Base-by-base conservation (phyloP, 1,140 invertebrate species). In the Cecropterus lyciades region DNA sequence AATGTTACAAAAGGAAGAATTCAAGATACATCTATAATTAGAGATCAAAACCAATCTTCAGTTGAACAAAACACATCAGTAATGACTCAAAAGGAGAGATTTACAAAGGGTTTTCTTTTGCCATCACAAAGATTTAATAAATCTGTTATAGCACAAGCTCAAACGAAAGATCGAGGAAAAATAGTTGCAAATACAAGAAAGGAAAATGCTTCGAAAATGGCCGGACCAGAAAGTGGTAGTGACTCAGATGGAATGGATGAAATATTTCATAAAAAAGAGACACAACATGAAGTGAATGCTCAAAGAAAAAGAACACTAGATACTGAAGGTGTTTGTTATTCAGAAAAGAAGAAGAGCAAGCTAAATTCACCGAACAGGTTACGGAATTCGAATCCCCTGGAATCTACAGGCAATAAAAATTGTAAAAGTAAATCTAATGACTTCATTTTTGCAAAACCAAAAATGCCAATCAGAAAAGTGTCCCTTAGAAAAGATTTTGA, bases 51-150 rank as follows among this genome's bases (percentile, higher is more conserved):
- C 40, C 57, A 11, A 15, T 24, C 46, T n/a, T n/a, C n/a, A 43
- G 43, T 2, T 2, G 13, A 15, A 42, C 45, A 64, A 49, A 76
- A 66, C 64, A 37, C 33, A 48, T 46, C 51, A 20, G 14, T 51
- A n/a, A 43, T 67, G 16, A 73, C 52, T 20, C 77, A 79, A 65
- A 85, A 80, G 70, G 77, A 87, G 3, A 72, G 79, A 60, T 86
- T 89, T 60, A 67, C 73, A 70, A 82, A 70, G 78, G 69, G 79
- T n/a, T 82, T 77, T 66, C 64, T 77, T 49, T 76, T 87, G 33
- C 85, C 87, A 62, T 82, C 80, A 40, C 80, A 89, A 74, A 83
- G 84, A 57, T 89, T 89, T 69, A 79, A 88, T 24, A 80, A 69
- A 66, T 78, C 77, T 42, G 14, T 63, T 14, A 62, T 55, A 40